Conservation (phyloP, 2,113 vertebrate genomes). For the Phylloscopus trochilus region DNA sequence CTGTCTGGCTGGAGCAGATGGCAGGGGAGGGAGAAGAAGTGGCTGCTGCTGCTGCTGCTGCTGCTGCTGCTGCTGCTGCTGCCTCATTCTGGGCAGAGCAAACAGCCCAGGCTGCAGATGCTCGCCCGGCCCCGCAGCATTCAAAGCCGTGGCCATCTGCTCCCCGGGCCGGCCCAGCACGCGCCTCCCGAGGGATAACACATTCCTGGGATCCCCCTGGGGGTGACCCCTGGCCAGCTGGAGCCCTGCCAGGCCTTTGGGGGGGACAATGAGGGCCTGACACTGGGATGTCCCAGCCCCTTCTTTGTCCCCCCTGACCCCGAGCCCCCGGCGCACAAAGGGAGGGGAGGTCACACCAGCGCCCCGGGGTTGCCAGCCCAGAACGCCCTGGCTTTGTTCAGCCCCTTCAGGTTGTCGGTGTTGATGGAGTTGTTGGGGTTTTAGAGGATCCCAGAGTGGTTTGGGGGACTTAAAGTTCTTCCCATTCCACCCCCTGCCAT, state of each 20-base stretch:
- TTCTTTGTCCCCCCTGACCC: constrained; percentile 35
- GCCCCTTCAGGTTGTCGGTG: not conserved
- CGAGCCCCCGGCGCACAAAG: fast-evolving
- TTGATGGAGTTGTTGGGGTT: not conserved
- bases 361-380: fast-evolving
- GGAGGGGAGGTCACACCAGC: not conserved
- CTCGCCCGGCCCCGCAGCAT: not conserved
- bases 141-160: constrained; percentile 71
- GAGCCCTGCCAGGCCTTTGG: not conserved
- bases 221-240: constrained; percentile 54
- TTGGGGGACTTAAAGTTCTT: not conserved
- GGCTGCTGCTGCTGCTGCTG: not conserved
- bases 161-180: constrained; percentile 29
- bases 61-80: constrained; percentile 5
- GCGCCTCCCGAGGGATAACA: constrained; percentile 1
- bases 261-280: not conserved
- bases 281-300: not conserved
- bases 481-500: fast-evolving
- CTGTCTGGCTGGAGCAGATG: constrained; percentile 72
- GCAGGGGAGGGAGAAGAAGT: not conserved
- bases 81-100: constrained; percentile 25
- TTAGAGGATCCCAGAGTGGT: fast-evolving
- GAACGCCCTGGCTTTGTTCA: not conserved
- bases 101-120: constrained; percentile 54
- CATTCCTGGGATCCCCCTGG: constrained; percentile 11